These are phyloP conservation scores for Picathartes gymnocephalus DNA, from an alignment of 2,113 vertebrate species.

Conservation along the genomic window DNA sequence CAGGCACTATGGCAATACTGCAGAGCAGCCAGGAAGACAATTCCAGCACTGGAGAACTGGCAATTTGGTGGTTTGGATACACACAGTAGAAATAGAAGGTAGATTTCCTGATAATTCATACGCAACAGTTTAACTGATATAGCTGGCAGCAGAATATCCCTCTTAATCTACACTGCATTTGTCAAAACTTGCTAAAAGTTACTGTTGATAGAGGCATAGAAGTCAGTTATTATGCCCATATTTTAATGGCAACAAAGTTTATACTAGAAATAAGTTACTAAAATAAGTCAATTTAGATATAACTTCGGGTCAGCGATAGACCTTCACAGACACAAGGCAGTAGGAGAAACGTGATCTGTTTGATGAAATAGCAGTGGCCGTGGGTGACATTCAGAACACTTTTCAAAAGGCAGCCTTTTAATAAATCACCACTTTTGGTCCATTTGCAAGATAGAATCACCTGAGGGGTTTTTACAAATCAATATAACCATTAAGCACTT, in stretches of 20 bases:
- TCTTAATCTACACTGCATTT: not conserved
- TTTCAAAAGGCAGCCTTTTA: conserved; percentile 26
- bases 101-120: not conserved
- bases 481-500: conserved; percentile 37
- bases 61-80: not conserved
- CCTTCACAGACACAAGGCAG: not conserved
- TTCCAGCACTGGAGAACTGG: not conserved
- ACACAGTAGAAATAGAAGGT: not conserved
- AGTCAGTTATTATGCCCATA: not conserved
- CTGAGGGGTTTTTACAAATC: conserved; percentile 49
- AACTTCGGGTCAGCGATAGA: not conserved
- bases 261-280: not conserved
- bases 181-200: not conserved
- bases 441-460: conserved; percentile 38
- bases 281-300: not conserved
- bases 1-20: not conserved
- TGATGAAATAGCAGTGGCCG: not conserved
- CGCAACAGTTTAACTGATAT: not conserved
- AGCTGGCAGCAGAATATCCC: not conserved
- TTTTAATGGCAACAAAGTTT: not conserved
- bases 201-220: not conserved
- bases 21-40: not conserved
- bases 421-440: conserved; percentile 46
- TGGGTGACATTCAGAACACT: conserved; percentile 39
- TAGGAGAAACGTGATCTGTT: not conserved